These are phyloP conservation scores for Antedon mediterranea DNA, from an alignment of 53 echinoderm and acorn worm species.

Conservation along the genomic window DNA sequence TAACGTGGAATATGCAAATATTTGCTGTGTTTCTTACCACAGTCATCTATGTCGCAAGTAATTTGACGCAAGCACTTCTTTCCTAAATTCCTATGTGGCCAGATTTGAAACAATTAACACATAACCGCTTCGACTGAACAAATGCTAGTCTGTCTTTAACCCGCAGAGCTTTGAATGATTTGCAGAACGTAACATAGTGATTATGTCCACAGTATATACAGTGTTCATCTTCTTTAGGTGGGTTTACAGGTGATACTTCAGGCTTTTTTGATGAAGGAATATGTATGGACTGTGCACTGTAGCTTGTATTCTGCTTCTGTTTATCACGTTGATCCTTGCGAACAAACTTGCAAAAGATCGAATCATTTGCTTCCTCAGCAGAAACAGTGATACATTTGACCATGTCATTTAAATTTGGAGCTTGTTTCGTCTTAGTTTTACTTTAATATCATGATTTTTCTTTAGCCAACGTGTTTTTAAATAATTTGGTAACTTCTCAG, in stretches of 20 bases:
- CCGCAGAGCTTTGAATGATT: too few species aligned
- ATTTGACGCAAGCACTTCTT: conserved; percentile 21
- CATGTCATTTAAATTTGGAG: conserved; percentile 6
- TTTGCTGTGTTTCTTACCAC: conserved; percentile 39
- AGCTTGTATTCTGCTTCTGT: too few species aligned
- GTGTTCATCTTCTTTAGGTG: too few species aligned
- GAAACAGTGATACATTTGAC: conserved; percentile 2
- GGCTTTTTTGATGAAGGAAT: too few species aligned
- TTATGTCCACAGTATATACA: too few species aligned
- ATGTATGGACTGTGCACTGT: too few species aligned
- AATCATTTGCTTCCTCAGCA: conserved; percentile 13
- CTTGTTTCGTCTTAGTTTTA: too few species aligned
- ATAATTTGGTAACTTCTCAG: conserved; percentile 18
- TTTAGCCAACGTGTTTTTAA: conserved; percentile 21
- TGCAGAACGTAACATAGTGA: too few species aligned
- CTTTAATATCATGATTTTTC: neutral
- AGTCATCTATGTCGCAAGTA: conserved; percentile 23
- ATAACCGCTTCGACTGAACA: too few species aligned
- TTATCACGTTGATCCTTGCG: neutral
- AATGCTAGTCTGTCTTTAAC: too few species aligned
- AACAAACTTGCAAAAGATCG: conserved; percentile 4
- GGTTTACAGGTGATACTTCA: too few species aligned
- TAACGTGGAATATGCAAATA: conserved; percentile 19
- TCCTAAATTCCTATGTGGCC: conserved; percentile 16
- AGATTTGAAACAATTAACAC: conserved; percentile 19